Percentiles rank a stretch among this genome's conserved stretches.
Evolutionary conservation across 2,113 vertebrate genomes (phyloP).

Genomic region (Tricholaema leucomelas): DNA sequence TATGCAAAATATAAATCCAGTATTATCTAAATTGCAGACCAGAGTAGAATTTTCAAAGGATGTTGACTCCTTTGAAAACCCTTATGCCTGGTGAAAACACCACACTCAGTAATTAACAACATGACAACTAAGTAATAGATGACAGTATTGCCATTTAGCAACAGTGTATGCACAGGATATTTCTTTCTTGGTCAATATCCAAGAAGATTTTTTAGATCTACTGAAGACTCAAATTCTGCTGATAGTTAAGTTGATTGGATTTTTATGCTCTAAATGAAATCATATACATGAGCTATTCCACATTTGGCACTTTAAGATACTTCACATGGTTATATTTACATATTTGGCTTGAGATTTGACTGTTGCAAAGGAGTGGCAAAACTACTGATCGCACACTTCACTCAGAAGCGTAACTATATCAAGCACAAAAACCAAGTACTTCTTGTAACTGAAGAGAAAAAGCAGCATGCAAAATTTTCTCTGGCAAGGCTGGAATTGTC

Average conservation of each 20-base stretch:
- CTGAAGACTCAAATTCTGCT: neutral
- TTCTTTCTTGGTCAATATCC: neutral
- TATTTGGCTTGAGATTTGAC: neutral
- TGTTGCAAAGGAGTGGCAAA: constrained; percentile 69
- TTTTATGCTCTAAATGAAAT: neutral
- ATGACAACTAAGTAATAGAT: constrained; percentile 6
- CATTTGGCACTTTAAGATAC: neutral
- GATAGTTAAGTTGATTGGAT: neutral
- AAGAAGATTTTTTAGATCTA: neutral
- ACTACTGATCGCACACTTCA: constrained; percentile 54
- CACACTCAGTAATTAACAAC: constrained; percentile 40
- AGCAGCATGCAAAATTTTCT: constrained; percentile 70
- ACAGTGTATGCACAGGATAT: neutral
- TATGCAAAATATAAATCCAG: constrained; percentile 39
- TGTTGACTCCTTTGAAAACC: constrained; percentile 49
- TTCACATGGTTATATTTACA: neutral
- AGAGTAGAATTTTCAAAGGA: constrained; percentile 47
- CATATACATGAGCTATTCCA: neutral
- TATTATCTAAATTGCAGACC: neutral
- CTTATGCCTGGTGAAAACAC: constrained; percentile 26
- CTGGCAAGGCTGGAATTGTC: constrained; percentile 78
- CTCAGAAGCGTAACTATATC: constrained; percentile 64
- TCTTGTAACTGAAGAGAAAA: constrained; percentile 77
- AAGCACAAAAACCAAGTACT: constrained; percentile 61
- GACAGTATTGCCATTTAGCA: constrained; percentile 72